Evolutionary conservation across 1,140 invertebrate species (phyloP), one percentile per base, ranked within the genome.

Genomic region (Zaprionus inermis): DNA sequence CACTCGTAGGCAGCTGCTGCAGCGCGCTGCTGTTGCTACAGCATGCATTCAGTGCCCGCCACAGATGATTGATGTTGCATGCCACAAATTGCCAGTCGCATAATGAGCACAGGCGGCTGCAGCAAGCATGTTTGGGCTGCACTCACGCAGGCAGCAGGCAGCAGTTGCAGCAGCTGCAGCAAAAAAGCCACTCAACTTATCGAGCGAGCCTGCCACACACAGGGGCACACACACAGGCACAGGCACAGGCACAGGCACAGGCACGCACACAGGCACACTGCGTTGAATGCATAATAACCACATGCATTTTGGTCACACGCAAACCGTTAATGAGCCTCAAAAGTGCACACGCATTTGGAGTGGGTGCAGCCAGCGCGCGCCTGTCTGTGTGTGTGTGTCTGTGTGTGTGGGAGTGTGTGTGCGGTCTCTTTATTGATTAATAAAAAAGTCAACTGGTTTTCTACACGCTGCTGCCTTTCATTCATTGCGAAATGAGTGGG

Each of bases 261-360:
- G 57, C 36, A 75, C 46, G 32, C 38, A 64, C 36, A 20, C 57
- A 61, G 16, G 44, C 18, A 41, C 30, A 65, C n/a, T 24, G 57
- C 54, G 51, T 46, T 75, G 41, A 64, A 81, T 78, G 55, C 70
- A 68, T 55, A 66, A 86, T 72, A 83, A 68, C 74, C 84, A 54
- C 79, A 78, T 71, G 78, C 84, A 89, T 75, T 84, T 89, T 72
- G 84, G 78, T 61, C 69, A 58, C 76, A 81, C 71, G 78, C 77
- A 75, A 88, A 72, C 84, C 84, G 75, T 84, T 89, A 89, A 89
- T 89, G 84, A 89, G 84, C 84, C 84, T 81, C 84, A 89, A 89
- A 89, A 84, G 67, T 78, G 84, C 80, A 83, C 68, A 85, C 78
- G 81, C 78, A 86, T 54, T n/a, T 67, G 52, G 58, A 46, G 32